These are phyloP conservation scores for Rhaphigaster nebulosa DNA, from an alignment of 2,888 invertebrate genomes.

Conservation along the genomic window DNA sequence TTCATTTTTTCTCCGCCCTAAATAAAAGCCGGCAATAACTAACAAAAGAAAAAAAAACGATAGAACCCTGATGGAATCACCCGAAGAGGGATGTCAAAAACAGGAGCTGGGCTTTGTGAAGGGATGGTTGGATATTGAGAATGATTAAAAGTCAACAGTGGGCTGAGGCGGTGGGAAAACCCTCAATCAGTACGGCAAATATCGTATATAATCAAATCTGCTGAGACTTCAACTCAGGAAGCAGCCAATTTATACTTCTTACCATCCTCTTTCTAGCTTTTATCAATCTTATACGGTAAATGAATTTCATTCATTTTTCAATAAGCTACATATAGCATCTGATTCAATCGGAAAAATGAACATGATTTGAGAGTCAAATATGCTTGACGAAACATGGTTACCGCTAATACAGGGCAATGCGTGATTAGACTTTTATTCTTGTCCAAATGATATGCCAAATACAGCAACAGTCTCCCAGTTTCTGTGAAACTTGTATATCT, in stretches of 20 bases:
- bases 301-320: background rate
- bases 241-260: background rate
- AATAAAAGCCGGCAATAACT: constrained; percentile 1
- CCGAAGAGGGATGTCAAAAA: constrained; percentile 22
- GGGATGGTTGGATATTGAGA: constrained; percentile 27
- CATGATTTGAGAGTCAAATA: background rate
- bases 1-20: background rate
- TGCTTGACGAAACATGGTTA: background rate
- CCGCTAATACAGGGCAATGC: background rate
- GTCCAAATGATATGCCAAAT: background rate
- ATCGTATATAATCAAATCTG: background rate
- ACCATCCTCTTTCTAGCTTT: background rate
- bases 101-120: constrained; percentile 7
- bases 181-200: constrained; percentile 16
- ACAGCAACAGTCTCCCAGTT: background rate
- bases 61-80: background rate
- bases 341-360: background rate
- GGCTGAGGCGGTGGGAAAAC: background rate
- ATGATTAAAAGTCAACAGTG: constrained; percentile 39
- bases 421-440: background rate
- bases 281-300: background rate
- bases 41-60: background rate
- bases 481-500: no score
- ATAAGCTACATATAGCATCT: background rate
- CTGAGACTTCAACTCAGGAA: background rate